Conservation (phyloP, 2,888 invertebrate genomes). For the Fissipunctia ypsillon region DNA sequence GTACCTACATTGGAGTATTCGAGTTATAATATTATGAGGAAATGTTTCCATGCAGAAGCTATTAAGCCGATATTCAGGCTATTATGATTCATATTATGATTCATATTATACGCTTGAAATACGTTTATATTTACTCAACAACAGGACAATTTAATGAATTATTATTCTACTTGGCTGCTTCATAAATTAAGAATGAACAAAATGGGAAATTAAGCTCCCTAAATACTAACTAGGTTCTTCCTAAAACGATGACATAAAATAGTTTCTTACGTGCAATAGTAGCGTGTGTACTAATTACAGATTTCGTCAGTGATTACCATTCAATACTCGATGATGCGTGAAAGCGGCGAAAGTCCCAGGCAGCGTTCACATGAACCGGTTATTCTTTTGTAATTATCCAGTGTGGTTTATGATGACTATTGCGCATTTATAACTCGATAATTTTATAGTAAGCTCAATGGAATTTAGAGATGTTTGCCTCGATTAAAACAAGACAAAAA, state of each 20-base stretch:
- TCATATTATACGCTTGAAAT: conserved; percentile 49
- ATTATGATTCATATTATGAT: conserved; percentile 44
- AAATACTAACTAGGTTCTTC: conserved; percentile 12
- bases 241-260: conserved; percentile 42
- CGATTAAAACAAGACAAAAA: no score
- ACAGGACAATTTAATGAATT: conserved; percentile 67
- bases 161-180: not conserved
- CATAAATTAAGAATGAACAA: conserved; percentile 3
- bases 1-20: conserved; percentile 17
- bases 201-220: not conserved
- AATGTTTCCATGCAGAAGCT: conserved; percentile 28
- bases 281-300: conserved; percentile 73
- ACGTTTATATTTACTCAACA: conserved; percentile 39
- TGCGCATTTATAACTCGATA: conserved; percentile 13
- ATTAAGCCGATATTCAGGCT: conserved; percentile 14
- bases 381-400: conserved; percentile 78
- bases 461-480: not conserved
- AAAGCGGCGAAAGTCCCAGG: conserved; percentile 87
- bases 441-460: not conserved
- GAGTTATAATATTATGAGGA: conserved; percentile 43
- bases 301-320: conserved; percentile 80
- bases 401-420: conserved; percentile 69
- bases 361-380: conserved; percentile 80
- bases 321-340: conserved; percentile 78
- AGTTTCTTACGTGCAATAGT: conserved; percentile 57